phyloP scores from a whole-genome alignment of 2,113 vertebrate species.

The Lynx canadensis region DNA sequence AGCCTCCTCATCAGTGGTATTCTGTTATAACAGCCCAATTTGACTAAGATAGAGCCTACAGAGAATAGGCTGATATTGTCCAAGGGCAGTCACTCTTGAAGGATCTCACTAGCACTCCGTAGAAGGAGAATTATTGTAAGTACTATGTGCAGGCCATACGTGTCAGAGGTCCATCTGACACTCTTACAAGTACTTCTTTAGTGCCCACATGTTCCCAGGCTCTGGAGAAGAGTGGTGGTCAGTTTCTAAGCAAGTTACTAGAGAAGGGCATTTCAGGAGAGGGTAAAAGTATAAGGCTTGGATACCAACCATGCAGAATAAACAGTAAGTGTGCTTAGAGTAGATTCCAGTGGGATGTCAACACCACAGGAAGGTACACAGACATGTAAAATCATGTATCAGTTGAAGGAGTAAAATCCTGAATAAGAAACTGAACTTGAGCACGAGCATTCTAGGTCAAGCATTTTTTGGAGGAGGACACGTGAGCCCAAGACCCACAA shows the following conservation, averaged over 20 bases:
- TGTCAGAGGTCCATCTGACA: rapidly evolving
- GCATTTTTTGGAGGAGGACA: not conserved
- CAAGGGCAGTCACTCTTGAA: not conserved
- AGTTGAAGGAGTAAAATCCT: not conserved
- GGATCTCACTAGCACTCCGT: not conserved
- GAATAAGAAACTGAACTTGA: not conserved
- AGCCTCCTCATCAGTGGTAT: not conserved
- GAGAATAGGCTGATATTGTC: not conserved
- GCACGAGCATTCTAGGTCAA: not conserved
- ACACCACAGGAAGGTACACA: not conserved
- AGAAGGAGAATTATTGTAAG: not conserved
- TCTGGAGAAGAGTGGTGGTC: not conserved
- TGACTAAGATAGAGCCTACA: not conserved
- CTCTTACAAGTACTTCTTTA: not conserved
- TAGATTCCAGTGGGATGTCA: not conserved
- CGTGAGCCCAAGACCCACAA: not conserved
- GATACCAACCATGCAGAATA: not conserved
- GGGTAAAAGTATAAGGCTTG: not conserved
- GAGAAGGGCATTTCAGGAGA: not conserved
- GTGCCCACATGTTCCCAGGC: too few species aligned
- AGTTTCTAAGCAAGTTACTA: not conserved
- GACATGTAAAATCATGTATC: too few species aligned
- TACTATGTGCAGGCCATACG: too few species aligned
- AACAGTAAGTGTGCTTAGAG: not conserved
- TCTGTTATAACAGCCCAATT: not conserved